Evolutionary conservation across 2,113 vertebrate species (phyloP).

Genomic region (Irena cyanogastra): DNA sequence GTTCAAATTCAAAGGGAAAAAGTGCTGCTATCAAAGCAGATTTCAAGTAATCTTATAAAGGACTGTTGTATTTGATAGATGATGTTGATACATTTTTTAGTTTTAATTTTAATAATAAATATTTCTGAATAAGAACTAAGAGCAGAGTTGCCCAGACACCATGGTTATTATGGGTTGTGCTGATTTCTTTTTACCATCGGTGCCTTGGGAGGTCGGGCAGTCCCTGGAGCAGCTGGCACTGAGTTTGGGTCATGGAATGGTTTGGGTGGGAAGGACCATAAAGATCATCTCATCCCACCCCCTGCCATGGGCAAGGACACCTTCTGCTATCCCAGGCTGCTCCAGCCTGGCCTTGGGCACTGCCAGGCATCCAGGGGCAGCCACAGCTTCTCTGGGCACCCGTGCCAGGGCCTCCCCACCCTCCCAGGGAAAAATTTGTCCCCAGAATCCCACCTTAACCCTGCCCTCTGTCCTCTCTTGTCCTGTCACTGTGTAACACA

Average conservation of each 20-base stretch:
- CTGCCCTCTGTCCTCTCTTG: not conserved
- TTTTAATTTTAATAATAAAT: constrained; percentile 18
- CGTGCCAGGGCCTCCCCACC: not conserved
- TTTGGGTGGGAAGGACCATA: not conserved
- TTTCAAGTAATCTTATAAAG: not conserved
- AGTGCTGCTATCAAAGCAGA: not conserved
- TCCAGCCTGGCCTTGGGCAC: not conserved
- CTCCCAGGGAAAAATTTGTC: accelerated
- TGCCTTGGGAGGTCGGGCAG: not conserved
- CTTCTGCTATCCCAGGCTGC: not conserved
- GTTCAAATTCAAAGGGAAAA: constrained; percentile 3
- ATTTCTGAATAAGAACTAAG: not conserved
- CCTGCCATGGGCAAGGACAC: not conserved
- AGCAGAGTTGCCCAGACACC: not conserved
- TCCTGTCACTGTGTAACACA: not conserved
- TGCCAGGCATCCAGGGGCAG: not conserved
- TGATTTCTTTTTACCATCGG: not conserved
- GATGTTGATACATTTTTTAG: not conserved
- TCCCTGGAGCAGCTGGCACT: not conserved
- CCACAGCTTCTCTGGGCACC: not conserved
- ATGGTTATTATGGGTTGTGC: not conserved
- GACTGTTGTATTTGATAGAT: not conserved
- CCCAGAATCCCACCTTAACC: not conserved
- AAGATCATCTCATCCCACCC: not conserved
- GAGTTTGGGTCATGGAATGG: not conserved